Evolutionary conservation across 1,140 invertebrate species (phyloP), one percentile per base, ranked within the genome.

Genomic region (Drosophila yakuba): DNA sequence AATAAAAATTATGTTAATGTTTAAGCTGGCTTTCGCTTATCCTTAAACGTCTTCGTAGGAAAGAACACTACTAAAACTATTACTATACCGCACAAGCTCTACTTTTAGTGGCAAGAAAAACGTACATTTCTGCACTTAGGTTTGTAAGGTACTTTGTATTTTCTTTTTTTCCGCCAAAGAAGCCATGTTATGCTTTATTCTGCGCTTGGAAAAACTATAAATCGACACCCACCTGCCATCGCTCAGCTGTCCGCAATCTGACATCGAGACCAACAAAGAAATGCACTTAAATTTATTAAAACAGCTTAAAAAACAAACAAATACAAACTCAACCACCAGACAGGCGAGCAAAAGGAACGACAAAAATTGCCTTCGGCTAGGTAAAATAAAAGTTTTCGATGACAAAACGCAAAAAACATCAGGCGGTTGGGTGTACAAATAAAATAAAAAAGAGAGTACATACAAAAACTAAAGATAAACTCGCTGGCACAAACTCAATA

Each of bases 211-310:
- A 32, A 25, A 67, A 75, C 41, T 39, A 25, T 7, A 69, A 57
- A 48, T 69, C 50, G 64, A 41, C 35, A 2, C 20, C 25, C 48
- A 71, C 47, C 54, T 58, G 52, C 72, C 43, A 48, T 52, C 39
- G 15, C 28, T 57, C 45, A 58, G 74, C 47, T 67, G 73, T 52
- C 61, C 73, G 61, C 73, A 76, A 72, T 80, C 72, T 76, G 64
- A 60, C 72, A 80, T 69, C 71, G 45, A 55, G 23, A 32, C 50
- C 63, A 59, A 81, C 67, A 77, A 77, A 66, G 54, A 79, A 83
- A 68, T 83, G 80, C 80, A 83, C 80, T 83, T 75, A 83, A 83
- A 78, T 83, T 83, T 83, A 83, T 83, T 83, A 82, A 69, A 74
- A 63, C 62, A 63, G 57, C 69, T 54, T 54, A 57, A 62, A 68